Base-by-base conservation (phyloP, 1,140 invertebrate genomes). In the Drosophila kepulauana region DNA sequence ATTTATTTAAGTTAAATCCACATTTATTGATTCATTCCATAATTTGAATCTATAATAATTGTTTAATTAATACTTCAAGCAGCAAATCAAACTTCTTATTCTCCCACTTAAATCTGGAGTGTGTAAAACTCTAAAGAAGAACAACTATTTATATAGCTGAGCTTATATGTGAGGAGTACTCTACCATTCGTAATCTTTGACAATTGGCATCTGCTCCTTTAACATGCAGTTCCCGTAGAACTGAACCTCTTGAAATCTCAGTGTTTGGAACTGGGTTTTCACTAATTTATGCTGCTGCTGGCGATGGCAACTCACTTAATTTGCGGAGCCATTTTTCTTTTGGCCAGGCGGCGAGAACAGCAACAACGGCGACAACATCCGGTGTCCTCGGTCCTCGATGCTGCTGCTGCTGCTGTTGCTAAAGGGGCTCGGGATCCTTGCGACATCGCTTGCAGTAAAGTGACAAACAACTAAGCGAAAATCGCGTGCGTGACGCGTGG, bases 391-490 rank as follows among this genome's bases (percentile, higher is more conserved):
- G n/a, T n/a, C n/a, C n/a, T 5, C 16, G 28, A 8, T 0, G 5
- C 3, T 33, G 5, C n/a, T n/a, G n/a, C n/a, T n/a, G n/a, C n/a
- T n/a, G n/a, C n/a, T n/a, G n/a, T n/a, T n/a, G n/a, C 13, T 33
- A n/a, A 35, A 28, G 28, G 28, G 30, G 35, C 20, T 10, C 7
- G 25, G 51, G 28, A 54, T 51, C 20, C 28, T n/a, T 16, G 4
- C 8, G 2, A 30, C 38, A 3, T 10, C 33, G 10, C 6, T 16
- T 64, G 16, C 41, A 67, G 78, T 74, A 78, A 88, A 88, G 84
- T 88, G 84, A 88, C 84, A 88, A 88, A 88, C 84, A 88, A 88
- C 84, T 88, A 84, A 88, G 84, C 78, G 84, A 88, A 88, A 88
- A 88, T 88, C 84, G 84, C 85, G 84, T 89, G 84, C 84, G 84